These are phyloP conservation scores for Panthera uncia DNA, from an alignment of 2,113 vertebrate genomes.

Conservation along the genomic window DNA sequence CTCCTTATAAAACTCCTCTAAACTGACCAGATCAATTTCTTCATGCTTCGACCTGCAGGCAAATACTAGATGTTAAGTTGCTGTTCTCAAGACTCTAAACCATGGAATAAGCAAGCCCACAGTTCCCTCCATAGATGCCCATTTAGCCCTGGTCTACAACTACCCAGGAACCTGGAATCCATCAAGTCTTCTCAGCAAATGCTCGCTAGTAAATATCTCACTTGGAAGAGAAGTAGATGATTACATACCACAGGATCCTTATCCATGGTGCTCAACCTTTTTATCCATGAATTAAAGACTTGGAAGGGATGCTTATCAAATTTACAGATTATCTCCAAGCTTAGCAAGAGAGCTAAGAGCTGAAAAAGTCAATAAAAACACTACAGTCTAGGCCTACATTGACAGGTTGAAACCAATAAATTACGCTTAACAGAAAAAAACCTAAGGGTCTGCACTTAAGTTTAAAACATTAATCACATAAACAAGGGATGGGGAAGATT, in stretches of 20 bases:
- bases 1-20: conserved; percentile 94
- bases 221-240: background rate
- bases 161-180: background rate
- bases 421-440: background rate
- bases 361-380: conserved; percentile 21
- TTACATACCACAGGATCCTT: background rate
- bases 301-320: background rate
- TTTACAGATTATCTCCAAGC: background rate
- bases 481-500: background rate
- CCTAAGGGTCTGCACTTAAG: background rate
- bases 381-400: background rate
- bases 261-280: background rate
- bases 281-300: background rate
- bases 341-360: background rate
- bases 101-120: background rate
- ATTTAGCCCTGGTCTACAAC: background rate
- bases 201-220: background rate
- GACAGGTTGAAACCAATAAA: conserved; percentile 4
- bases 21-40: conserved; percentile 95
- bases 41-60: conserved; percentile 94
- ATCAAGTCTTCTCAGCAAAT: background rate
- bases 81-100: background rate
- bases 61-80: background rate
- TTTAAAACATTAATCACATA: background rate
- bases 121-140: background rate